phyloP scores from a whole-genome alignment of 2,888 invertebrate genomes.

The Atherix ibis region DNA sequence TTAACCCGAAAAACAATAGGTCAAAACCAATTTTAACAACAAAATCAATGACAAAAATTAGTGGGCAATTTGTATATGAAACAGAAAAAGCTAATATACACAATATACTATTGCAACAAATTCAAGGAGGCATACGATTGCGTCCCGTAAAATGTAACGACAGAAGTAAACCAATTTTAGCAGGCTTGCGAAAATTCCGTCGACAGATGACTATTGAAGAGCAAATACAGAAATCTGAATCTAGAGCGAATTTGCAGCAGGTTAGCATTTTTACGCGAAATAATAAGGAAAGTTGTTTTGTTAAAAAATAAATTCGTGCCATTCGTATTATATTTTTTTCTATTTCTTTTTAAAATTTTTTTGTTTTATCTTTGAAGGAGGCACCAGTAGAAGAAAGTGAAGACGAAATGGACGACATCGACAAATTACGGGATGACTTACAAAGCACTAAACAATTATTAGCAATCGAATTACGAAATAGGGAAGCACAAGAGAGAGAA shows the following conservation, averaged over 20 bases:
- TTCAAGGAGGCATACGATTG: constrained; percentile 58
- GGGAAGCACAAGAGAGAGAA: constrained; percentile 70
- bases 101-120: constrained; percentile 66
- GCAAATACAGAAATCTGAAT: constrained; percentile 69
- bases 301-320: too few relatives aligned
- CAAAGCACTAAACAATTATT: constrained; percentile 85
- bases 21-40: constrained; percentile 43
- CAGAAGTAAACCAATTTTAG: constrained; percentile 68
- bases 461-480: constrained; percentile 70
- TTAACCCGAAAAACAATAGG: constrained; percentile 21
- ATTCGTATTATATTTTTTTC: not conserved
- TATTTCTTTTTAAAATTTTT: too few relatives aligned
- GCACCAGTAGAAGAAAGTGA: constrained; percentile 43
- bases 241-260: constrained; percentile 39
- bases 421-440: constrained; percentile 75
- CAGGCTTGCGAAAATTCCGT: constrained; percentile 72
- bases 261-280: constrained; percentile 18
- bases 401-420: constrained; percentile 83
- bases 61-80: constrained; percentile 71
- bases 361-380: constrained; percentile 3
- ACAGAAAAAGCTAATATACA: constrained; percentile 69
- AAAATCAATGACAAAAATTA: constrained; percentile 48
- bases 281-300: too few relatives aligned
- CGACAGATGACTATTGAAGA: constrained; percentile 83
- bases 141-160: constrained; percentile 69